Evolutionary conservation across 2,888 invertebrate genomes (phyloP).

Genomic region (Tetragnatha montana): DNA sequence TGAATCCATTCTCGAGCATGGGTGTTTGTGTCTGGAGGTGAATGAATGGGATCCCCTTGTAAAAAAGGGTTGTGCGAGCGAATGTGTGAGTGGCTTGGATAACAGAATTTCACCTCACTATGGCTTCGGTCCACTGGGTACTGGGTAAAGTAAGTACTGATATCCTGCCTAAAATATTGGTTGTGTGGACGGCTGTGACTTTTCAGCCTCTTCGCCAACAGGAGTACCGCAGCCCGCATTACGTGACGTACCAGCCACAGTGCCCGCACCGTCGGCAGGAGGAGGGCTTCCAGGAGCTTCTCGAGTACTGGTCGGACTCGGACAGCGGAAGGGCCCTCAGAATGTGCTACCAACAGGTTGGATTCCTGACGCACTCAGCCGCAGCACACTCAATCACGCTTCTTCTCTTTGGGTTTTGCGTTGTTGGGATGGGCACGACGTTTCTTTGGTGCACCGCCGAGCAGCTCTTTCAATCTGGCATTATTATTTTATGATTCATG

Average conservation of each 20-base stretch:
- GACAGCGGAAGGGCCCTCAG: constrained; percentile 17
- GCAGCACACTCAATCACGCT: not conserved
- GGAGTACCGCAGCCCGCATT: constrained; percentile 24
- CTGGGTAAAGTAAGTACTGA: no score
- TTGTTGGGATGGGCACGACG: no score
- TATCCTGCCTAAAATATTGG: no score
- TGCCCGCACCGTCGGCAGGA: not conserved
- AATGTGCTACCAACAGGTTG: constrained; percentile 48
- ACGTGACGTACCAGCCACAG: constrained; percentile 28
- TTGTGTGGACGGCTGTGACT: not conserved
- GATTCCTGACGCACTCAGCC: not conserved
- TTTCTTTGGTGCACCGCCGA: no score
- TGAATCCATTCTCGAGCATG: no score
- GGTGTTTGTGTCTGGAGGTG: no score
- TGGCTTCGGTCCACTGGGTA: no score
- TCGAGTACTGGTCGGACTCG: constrained; percentile 36
- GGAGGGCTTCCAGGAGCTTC: not conserved
- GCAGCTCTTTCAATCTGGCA: no score
- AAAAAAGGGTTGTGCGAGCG: no score
- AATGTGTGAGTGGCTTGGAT: no score
- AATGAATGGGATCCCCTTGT: no score
- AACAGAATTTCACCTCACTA: no score
- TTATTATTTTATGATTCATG: not conserved
- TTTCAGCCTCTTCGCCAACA: constrained; percentile 40
- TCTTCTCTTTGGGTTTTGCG: not conserved